Percentiles rank a stretch among this genome's conserved stretches.
Conservation (phyloP, 2,888 invertebrate genomes). For the Dyspetes luteomarginatus region DNA sequence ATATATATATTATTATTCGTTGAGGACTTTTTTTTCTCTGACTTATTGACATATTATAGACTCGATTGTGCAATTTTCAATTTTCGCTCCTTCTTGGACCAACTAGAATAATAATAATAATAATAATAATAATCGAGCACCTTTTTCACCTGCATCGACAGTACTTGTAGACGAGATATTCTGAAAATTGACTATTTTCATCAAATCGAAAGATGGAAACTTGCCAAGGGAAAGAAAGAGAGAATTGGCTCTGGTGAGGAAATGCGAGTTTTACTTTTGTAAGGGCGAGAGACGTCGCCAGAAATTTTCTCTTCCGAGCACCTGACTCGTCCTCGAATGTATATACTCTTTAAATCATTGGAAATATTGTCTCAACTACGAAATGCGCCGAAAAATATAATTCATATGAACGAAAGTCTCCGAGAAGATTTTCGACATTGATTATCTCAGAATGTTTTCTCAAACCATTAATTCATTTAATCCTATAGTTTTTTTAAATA, state of each 20-base stretch:
- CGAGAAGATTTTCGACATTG: too few species aligned
- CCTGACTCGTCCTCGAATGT: constrained; percentile 55
- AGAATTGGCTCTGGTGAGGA: constrained; percentile 54
- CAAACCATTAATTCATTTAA: too few species aligned
- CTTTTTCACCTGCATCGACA: not conserved
- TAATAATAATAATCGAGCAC: not conserved
- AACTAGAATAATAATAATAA: not conserved
- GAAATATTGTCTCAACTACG: constrained; percentile 11
- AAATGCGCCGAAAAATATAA: not conserved
- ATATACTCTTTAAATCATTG: constrained; percentile 14
- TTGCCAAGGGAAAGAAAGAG: constrained; percentile 60
- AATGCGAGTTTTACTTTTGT: constrained; percentile 18
- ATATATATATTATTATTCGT: too few species aligned
- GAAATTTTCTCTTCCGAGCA: constrained; percentile 40
- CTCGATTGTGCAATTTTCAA: too few species aligned
- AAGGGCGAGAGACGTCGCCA: constrained; percentile 51
- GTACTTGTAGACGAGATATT: constrained; percentile 5
- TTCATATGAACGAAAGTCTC: constrained; percentile 8
- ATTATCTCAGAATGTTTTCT: too few species aligned
- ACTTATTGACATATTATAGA: too few species aligned
- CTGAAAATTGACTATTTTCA: constrained; percentile 29
- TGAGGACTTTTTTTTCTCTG: too few species aligned
- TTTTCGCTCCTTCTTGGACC: not conserved
- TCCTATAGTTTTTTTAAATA: too few species aligned
- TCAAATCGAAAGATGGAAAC: constrained; percentile 47